These are phyloP conservation scores for Megamerina dolium DNA, from an alignment of 2,888 invertebrate genomes.

Conservation along the genomic window DNA sequence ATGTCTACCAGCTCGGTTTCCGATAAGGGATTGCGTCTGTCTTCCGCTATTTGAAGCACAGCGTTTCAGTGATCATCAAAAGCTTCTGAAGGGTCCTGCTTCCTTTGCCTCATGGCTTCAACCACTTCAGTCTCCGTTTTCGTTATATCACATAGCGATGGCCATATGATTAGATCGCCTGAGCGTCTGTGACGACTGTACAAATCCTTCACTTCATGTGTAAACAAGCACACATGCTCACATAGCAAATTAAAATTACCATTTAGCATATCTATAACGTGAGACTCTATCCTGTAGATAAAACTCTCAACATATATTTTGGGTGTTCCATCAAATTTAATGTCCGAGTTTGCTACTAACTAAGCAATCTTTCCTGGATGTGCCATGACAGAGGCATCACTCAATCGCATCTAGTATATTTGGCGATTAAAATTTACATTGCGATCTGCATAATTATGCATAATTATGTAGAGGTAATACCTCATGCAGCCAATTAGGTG, in stretches of 20 bases:
- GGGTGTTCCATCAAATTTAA: conserved; percentile 2
- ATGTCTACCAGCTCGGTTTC: conserved; percentile 5
- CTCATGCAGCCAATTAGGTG: too few relatives aligned
- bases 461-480: too few relatives aligned
- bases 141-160: conserved; percentile 5
- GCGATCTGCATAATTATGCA: too few relatives aligned
- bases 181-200: conserved; percentile 6
- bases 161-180: conserved; percentile 8
- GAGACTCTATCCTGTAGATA: conserved; percentile 1
- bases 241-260: conserved; percentile 5
- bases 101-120: conserved; percentile 2
- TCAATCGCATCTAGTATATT: too few relatives aligned
- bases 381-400: too few relatives aligned
- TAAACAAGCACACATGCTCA: too few relatives aligned
- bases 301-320: neutral
- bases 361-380: too few relatives aligned
- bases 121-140: conserved; percentile 7
- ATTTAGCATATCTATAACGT: neutral
- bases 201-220: conserved; percentile 2
- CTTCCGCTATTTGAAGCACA: conserved; percentile 5
- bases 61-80: conserved; percentile 10
- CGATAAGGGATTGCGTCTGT: neutral
- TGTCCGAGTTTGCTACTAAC: conserved; percentile 2
- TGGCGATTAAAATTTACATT: too few relatives aligned
- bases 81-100: conserved; percentile 1